A percentile compares a stretch with the other conserved stretches of the same genome.
These are phyloP conservation scores for Trichonephila clavata DNA, from an alignment of 1,140 invertebrate genomes.

Conservation along the genomic window DNA sequence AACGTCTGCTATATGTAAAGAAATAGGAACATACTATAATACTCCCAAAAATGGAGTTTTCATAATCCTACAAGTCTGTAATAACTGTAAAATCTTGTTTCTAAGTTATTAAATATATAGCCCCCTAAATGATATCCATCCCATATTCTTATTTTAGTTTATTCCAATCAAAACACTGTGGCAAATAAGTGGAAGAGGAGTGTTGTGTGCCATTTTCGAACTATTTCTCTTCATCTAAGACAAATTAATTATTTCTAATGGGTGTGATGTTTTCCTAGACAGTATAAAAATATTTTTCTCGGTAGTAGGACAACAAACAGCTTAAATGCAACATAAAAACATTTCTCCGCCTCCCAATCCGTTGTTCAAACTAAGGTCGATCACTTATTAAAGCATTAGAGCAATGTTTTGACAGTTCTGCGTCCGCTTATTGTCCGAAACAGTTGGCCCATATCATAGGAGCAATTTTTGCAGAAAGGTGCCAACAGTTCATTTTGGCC, in stretches of 20 bases:
- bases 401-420: slow-evolving; percentile 11
- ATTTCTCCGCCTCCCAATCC: not conserved
- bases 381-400: slow-evolving; percentile 27
- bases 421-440: not conserved
- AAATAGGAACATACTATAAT: no score
- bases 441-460: not conserved
- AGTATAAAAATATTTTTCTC: not conserved
- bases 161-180: no score
- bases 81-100: no score
- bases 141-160: no score
- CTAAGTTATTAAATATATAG: no score
- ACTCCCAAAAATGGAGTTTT: no score
- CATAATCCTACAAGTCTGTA: no score
- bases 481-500: not conserved
- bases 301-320: not conserved
- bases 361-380: not conserved
- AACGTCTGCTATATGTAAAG: no score
- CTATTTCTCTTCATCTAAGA: not conserved
- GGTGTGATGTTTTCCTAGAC: not conserved
- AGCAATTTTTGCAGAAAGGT: slow-evolving; percentile 7
- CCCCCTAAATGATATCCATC: no score
- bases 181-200: no score
- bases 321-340: not conserved
- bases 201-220: no score
- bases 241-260: slow-evolving; percentile 5